phyloP scores from a whole-genome alignment of 2,797 vertebrate genomes.

The Picus viridis region DNA sequence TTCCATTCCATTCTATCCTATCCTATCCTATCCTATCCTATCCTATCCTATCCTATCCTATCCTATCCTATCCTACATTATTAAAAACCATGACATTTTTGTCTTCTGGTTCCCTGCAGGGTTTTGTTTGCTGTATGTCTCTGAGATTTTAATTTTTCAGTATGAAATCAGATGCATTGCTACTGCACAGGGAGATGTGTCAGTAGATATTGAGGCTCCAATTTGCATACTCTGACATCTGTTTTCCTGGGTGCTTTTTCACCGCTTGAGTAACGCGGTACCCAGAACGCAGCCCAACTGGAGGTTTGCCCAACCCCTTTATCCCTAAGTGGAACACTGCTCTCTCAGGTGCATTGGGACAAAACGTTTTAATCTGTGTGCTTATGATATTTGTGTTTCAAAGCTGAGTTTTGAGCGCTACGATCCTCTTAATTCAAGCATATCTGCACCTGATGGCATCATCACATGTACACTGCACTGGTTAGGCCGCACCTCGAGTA shows the following conservation, averaged over 20 bases:
- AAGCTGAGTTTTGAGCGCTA: not conserved
- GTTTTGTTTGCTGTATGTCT: not conserved
- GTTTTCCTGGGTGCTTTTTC: constrained; percentile 25
- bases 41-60: too few relatives aligned
- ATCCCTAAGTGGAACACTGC: not conserved
- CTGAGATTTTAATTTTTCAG: constrained; percentile 17
- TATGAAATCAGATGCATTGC: constrained; percentile 17
- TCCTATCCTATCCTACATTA: not conserved
- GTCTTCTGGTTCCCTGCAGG: not conserved
- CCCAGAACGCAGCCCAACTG: not conserved
- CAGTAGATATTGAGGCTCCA: not conserved
- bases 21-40: too few relatives aligned
- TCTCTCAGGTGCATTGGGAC: constrained; percentile 11
- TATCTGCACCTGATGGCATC: constrained; percentile 29
- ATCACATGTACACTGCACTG: too few relatives aligned
- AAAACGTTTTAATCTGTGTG: constrained; percentile 28
- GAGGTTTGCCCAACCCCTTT: not conserved
- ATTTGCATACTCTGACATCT: constrained; percentile 50
- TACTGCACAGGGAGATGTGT: constrained; percentile 22
- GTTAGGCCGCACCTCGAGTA: too few relatives aligned
- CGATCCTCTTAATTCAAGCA: constrained; percentile 2
- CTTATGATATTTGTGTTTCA: not conserved
- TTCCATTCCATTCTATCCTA: too few relatives aligned
- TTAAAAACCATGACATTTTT: not conserved
- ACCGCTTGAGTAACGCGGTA: not conserved